phyloP scores from a whole-genome alignment of 2,113 vertebrate genomes.

The Emberiza fucata region DNA sequence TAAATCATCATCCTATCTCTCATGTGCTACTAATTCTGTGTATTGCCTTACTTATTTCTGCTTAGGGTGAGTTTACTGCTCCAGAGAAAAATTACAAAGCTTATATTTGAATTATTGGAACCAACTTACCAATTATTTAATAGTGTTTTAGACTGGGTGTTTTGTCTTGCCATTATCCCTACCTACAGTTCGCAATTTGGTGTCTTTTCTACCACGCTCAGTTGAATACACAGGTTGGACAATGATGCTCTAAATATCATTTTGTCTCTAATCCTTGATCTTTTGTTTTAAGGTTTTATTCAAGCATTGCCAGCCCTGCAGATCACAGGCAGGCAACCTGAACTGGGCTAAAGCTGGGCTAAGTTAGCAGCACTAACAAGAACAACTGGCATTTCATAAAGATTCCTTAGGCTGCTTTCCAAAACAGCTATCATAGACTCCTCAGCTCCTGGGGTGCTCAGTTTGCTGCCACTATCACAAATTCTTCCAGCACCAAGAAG shows the following conservation, averaged over 20 bases:
- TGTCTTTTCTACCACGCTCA: background rate
- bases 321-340: background rate
- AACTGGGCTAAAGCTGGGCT: background rate
- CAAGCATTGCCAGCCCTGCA: background rate
- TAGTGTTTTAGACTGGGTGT: background rate
- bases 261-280: background rate
- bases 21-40: background rate
- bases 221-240: background rate
- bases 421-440: background rate
- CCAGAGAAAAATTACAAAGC: background rate
- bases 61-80: background rate
- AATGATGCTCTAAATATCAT: background rate
- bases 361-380: background rate
- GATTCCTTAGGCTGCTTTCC: background rate
- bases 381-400: background rate
- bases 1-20: background rate
- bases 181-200: background rate
- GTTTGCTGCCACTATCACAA: background rate
- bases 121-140: background rate
- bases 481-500: background rate
- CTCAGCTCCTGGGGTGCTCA: background rate
- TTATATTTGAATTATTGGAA: background rate
- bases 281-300: background rate
- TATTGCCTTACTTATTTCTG: background rate
- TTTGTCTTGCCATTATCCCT: background rate